Evolutionary conservation across 1,140 invertebrate genomes (phyloP).

Genomic region (Neodiprion fabricii): DNA sequence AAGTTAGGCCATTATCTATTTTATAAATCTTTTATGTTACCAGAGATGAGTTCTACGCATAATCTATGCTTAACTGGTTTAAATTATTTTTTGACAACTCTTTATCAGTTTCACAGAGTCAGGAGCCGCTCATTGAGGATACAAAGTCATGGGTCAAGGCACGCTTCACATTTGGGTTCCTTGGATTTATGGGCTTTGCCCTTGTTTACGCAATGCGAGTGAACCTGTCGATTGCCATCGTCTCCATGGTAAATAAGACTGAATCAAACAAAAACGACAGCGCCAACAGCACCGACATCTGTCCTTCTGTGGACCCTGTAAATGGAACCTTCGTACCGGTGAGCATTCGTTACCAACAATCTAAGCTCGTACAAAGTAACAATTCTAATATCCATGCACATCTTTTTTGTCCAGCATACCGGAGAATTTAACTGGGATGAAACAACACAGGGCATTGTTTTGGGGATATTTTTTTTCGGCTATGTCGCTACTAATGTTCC

Average conservation of each 20-base stretch:
- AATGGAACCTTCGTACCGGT: constrained; percentile 68
- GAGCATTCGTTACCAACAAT: constrained; percentile 38
- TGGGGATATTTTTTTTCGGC: constrained; percentile 87
- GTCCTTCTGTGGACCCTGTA: constrained; percentile 57
- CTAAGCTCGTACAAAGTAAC: no score
- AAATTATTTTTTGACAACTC: no score
- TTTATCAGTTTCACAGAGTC: no score
- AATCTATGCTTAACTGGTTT: no score
- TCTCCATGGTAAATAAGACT: constrained; percentile 90
- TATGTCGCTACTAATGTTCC: constrained; percentile 88
- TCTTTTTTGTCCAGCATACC: constrained; percentile 58
- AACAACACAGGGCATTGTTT: constrained; percentile 78
- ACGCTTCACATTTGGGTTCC: constrained; percentile 77
- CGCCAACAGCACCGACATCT: constrained; percentile 63
- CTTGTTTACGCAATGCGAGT: constrained; percentile 91
- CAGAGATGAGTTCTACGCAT: no score
- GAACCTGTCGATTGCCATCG: constrained; percentile 92
- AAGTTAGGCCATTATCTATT: no score
- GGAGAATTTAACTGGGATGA: constrained; percentile 83
- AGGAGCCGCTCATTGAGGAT: constrained; percentile 53
- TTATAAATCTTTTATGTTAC: no score
- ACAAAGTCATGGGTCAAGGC: constrained; percentile 73
- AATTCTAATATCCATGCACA: constrained; percentile 19
- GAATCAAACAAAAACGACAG: constrained; percentile 63
- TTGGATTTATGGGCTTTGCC: constrained; percentile 81